Evolutionary conservation across 2,888 invertebrate genomes (phyloP).

Genomic region (Acleris cristana): DNA sequence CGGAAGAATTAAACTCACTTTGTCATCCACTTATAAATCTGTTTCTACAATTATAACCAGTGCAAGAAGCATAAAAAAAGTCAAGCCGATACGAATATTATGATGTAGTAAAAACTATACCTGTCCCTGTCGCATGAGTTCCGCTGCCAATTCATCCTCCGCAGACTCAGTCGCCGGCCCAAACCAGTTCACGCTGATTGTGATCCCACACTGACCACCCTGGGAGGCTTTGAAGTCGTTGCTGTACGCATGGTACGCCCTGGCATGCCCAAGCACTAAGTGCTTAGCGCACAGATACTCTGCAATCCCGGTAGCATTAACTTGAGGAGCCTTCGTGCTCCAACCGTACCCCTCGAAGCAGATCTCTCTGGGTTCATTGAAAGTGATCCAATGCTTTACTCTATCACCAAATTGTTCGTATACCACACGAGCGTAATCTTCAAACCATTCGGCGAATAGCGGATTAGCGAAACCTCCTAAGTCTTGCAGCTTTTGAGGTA

Average conservation of each 20-base stretch:
- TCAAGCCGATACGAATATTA: background rate
- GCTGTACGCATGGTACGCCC: slow-evolving; percentile 79
- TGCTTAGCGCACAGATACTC: slow-evolving; percentile 81
- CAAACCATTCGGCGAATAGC: slow-evolving; percentile 71
- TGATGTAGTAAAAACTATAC: slow-evolving; percentile 59
- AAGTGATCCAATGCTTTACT: slow-evolving; percentile 68
- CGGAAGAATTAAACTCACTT: too few relatives aligned
- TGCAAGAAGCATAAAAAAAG: background rate
- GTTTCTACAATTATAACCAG: background rate
- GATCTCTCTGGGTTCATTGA: slow-evolving; percentile 68
- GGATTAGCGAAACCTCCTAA: slow-evolving; percentile 80
- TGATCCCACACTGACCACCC: slow-evolving; percentile 44
- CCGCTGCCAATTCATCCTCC: slow-evolving; percentile 58
- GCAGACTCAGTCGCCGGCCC: slow-evolving; percentile 52
- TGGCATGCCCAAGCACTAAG: slow-evolving; percentile 81
- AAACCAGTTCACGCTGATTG: slow-evolving; percentile 40
- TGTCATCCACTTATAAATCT: too few relatives aligned
- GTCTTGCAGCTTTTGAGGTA: slow-evolving; percentile 79
- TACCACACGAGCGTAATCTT: slow-evolving; percentile 73
- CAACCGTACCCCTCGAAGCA: slow-evolving; percentile 34
- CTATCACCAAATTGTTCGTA: slow-evolving; percentile 66
- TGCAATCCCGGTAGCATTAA: slow-evolving; percentile 61
- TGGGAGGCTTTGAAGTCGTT: slow-evolving; percentile 59
- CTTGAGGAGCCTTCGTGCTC: slow-evolving; percentile 53
- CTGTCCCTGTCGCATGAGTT: slow-evolving; percentile 43